Percentiles rank a stretch among this genome's conserved stretches.
Conservation (phyloP, 2,797 vertebrate species). For the Coccyzus lansbergi region DNA sequence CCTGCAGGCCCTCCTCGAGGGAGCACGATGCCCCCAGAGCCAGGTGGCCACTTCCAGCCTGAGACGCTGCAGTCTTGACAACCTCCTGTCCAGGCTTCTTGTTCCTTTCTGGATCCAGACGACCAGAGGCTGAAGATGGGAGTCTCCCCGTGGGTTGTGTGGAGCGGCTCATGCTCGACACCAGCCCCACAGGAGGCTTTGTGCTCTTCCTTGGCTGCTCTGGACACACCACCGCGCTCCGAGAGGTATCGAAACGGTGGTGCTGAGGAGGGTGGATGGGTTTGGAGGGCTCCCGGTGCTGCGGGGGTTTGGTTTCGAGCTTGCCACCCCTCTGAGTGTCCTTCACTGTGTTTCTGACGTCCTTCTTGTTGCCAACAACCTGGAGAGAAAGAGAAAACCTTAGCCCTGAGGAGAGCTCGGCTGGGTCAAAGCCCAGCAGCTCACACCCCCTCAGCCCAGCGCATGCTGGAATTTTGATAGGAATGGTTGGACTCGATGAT, state of each 20-base stretch:
- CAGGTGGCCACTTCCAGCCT: background rate
- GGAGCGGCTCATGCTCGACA: background rate
- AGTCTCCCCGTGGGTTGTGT: background rate
- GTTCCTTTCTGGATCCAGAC: background rate
- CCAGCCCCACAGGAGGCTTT: background rate
- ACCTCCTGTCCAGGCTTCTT: background rate
- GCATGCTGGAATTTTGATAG: no score
- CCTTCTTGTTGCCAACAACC: slow-evolving; percentile 34
- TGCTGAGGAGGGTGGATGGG: background rate
- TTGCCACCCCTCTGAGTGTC: background rate
- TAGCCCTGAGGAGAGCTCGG: background rate
- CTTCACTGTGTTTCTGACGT: background rate
- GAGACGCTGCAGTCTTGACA: background rate
- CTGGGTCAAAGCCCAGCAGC: background rate
- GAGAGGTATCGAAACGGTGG: background rate
- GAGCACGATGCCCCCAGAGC: background rate
- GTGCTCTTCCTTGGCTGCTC: background rate
- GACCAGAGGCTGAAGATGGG: background rate
- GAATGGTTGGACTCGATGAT: no score
- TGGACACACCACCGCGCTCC: background rate
- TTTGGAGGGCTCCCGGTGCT: no score
- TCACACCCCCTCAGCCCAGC: background rate
- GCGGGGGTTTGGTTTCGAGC: background rate
- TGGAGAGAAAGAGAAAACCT: slow-evolving; percentile 24
- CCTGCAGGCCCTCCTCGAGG: background rate